Evolutionary conservation across 2,888 invertebrate species (phyloP), one percentile per base, ranked within the genome.

Genomic region (Cephus pulcher): DNA sequence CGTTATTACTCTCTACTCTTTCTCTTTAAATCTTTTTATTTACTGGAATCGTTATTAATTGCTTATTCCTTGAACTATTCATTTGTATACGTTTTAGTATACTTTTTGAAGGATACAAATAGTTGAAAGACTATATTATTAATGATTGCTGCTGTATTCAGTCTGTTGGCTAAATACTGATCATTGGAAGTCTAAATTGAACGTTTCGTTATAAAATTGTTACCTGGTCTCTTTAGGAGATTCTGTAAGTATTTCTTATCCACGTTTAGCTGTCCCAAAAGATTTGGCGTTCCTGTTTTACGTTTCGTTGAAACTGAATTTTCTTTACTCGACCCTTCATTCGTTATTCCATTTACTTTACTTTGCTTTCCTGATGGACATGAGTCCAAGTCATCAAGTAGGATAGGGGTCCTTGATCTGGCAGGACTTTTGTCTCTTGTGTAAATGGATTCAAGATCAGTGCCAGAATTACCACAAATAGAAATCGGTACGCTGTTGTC

Each of bases 241-340:
- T 87, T 85, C 75, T 89, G 86, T 73, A 89, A 82, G 77, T 89
- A 89, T 30, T 85, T 86, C 76, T 87, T 89, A 73, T 89, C 89
- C 34, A 86, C 84, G 70, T 88, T 89, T 12, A 89, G 78, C 77
- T 87, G 85, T 34, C 85, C 87, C 9, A 87, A 83, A 35, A 88
- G 81, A 82, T 86, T 86, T 3, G 82, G 82, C 77, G 83, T 82
- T 34, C 78, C 80, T 40, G n/a, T 78, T 74, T 82, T 83, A 32
- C 83, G 83, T 70, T 71, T 32, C 1, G 71, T 33, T 34, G 71
- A 71, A 32, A 71, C 71, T 6, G 71, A 71, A 32, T 71, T 32
- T 33, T 34, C n/a, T 23, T 56, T 56, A 23, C 56, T 56, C 23
- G 9, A 23, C 2, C 9, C 56, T 56, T 23, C 56, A 3, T 56